Evolutionary conservation across 2,113 vertebrate genomes (phyloP), one percentile per base, ranked within the genome.

Genomic region (Mormyrus iriodes): DNA sequence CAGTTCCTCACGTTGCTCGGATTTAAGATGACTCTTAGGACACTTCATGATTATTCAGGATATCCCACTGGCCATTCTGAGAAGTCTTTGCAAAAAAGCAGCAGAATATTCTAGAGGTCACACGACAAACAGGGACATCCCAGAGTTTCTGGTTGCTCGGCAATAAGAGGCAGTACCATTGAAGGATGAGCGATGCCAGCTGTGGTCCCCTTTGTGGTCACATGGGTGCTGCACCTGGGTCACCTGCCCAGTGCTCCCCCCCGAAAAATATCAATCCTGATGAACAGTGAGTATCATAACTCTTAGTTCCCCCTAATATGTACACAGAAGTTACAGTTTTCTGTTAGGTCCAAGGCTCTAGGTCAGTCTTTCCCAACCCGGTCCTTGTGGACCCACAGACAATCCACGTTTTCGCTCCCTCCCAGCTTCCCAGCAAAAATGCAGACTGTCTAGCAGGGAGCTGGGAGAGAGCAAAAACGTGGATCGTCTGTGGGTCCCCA

Each of bases 211-310:
- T 98, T 97, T 73, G 98, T 97, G 39, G 79, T 97, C 97, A 93
- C 97, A 97, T 52, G 98, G 98, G 91, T 97, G 95, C 82, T 98
- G 95, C 83, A 99, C 98, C 89, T 97, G 96, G 8, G 97, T 97
- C 89, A 99, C 98, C 92, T 99, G 97, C 91, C 99, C 97, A 85
- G 97, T 98, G 95, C 96, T 97, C 97, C 98, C 97, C 55, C 97
- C 97, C 58, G 95, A 95, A 27, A 99, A 91, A 7, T 97, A 96
- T 19, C 96, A 97, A 90, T 99, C 97, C 98, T 99, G 35, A 42
- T 89, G 49, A 53, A 90, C 49, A 27, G 10, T 35, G n/a, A 39
- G 51, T 83, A 52, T 35, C n/a, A 17, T 44, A 21, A 39, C 65
- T 13, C 2, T 88, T 15, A 58, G 31, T 51, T 87, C 31, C 51